These are phyloP conservation scores for Protonibea diacanthus DNA, from an alignment of 2,797 vertebrate species.

Conservation along the genomic window DNA sequence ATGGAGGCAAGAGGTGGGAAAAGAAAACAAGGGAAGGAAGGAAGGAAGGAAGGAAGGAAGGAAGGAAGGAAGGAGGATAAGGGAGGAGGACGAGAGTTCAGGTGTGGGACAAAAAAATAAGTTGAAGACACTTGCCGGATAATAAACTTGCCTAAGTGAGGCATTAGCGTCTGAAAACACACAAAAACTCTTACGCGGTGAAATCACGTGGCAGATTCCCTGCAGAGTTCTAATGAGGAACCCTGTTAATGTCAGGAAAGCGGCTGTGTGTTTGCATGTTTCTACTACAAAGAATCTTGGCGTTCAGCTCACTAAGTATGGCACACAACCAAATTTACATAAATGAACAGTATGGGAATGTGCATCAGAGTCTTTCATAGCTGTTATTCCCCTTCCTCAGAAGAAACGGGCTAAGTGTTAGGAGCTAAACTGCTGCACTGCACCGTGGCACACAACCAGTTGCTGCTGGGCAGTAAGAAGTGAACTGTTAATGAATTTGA, in stretches of 20 bases:
- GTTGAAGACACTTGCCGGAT: conserved; percentile 11
- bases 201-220: conserved; percentile 31
- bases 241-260: conserved; percentile 45
- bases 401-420: neutral
- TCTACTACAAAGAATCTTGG: conserved; percentile 1
- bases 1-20: conserved; percentile 14
- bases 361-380: neutral
- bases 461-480: conserved; percentile 24
- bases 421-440: neutral
- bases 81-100: conserved; percentile 1
- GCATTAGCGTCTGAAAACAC: conserved; percentile 34
- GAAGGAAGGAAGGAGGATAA: neutral
- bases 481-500: conserved; percentile 40
- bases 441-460: conserved; percentile 19
- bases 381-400: neutral
- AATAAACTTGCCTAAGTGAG: conserved; percentile 34
- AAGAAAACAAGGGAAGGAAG: neutral
- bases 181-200: neutral
- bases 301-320: conserved; percentile 19
- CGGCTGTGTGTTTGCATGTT: conserved; percentile 7
- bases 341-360: conserved; percentile 21
- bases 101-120: conserved; percentile 15
- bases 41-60: neutral
- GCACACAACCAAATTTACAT: conserved; percentile 38
- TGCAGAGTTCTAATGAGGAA: conserved; percentile 48